Conservation (phyloP, 2,888 invertebrate genomes). For the Punctoribates punctum region DNA sequence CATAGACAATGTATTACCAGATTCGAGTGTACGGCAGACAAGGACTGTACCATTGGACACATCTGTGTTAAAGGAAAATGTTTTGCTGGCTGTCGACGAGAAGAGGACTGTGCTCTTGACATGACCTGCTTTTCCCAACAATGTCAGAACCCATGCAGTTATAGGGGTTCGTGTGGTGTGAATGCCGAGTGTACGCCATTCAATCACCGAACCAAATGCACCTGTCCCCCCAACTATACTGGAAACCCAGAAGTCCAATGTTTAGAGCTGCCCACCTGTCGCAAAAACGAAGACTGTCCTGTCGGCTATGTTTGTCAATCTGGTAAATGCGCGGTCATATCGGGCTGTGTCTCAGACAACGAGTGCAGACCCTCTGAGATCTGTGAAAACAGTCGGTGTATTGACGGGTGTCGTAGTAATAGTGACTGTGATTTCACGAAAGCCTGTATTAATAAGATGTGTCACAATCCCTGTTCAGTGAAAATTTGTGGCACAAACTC, state of each 20-base stretch:
- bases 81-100: conserved; percentile 52
- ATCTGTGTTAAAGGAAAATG: conserved; percentile 49
- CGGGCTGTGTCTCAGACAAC: conserved; percentile 61
- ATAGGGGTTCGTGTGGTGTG: conserved; percentile 78
- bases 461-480: conserved; percentile 75
- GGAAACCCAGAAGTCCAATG: conserved; percentile 54
- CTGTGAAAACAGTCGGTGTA: conserved; percentile 56
- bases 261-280: conserved; percentile 52
- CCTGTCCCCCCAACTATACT: conserved; percentile 70
- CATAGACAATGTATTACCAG: conserved; percentile 41
- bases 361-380: conserved; percentile 70
- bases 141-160: conserved; percentile 79
- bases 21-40: conserved; percentile 52
- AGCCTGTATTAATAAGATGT: conserved; percentile 59
- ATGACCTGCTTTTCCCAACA: conserved; percentile 90
- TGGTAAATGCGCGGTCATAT: conserved; percentile 47
- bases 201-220: conserved; percentile 72
- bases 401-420: conserved; percentile 67
- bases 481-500: conserved; percentile 74
- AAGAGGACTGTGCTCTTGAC: conserved; percentile 75
- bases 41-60: conserved; percentile 48
- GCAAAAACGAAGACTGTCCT: conserved; percentile 57
- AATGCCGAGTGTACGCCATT: conserved; percentile 77
- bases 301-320: conserved; percentile 52
- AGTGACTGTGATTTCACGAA: conserved; percentile 49